Conservation (phyloP, 2,888 invertebrate genomes). For the Micoletzkya japonica region DNA sequence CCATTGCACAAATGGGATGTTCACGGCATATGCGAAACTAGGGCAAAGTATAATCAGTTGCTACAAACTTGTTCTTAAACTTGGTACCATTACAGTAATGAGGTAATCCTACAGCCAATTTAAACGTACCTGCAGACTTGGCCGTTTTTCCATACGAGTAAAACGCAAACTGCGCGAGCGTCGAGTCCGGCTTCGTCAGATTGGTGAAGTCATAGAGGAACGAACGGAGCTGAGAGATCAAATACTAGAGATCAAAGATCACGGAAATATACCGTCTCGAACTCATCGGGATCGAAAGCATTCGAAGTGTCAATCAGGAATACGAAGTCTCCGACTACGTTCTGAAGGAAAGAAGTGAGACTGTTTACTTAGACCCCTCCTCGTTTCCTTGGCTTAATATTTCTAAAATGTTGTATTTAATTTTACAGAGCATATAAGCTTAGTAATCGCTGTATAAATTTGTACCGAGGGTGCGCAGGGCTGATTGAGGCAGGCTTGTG, state of each 20-base stretch:
- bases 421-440: no score
- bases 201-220: background rate
- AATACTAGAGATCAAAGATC: background rate
- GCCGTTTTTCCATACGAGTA: background rate
- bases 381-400: no score
- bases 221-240: background rate
- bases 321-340: slow-evolving; percentile 5
- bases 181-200: background rate
- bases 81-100: no score
- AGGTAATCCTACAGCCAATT: no score
- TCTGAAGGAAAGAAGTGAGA: no score
- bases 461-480: background rate
- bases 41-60: no score
- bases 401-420: no score
- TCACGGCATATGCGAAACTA: no score
- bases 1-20: no score
- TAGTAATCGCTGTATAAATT: background rate
- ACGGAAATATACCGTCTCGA: background rate
- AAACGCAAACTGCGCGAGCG: background rate
- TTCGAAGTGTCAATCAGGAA: slow-evolving; percentile 7
- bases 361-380: no score
- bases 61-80: no score
- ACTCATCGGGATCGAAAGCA: slow-evolving; percentile 2
- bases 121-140: background rate
- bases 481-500: background rate